Base-by-base conservation (phyloP, 2,113 vertebrate genomes). In the Macrotus californicus region DNA sequence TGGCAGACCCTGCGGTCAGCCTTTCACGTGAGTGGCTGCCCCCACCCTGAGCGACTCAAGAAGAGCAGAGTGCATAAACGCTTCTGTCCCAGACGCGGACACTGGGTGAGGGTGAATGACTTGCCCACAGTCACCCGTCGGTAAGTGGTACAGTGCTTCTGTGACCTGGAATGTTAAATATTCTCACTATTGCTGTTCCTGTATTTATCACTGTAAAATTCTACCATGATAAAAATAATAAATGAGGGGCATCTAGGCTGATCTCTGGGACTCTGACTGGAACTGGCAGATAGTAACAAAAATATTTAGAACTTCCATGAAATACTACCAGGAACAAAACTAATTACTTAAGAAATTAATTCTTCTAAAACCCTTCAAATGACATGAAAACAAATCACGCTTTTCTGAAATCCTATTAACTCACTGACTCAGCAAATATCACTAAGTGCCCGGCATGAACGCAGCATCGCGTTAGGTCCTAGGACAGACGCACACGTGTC, bases 401-500 rank as follows among this genome's bases (percentile, higher is more conserved):
- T 80, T 89, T 83, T 77, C 61, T 86, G 89, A 87, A 96, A 86
- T 95, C 92, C 64, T 29, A 73, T 84, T 72, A 67, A 77, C 46
- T 67, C 19, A 56, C 18, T 80, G 56, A 72, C 67, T 85, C 73
- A 93, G 87, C 46, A 86, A 88, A 52, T 82, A 69, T 10, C 61
- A 81, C 21, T 41, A 79, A 82, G n/a, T 36, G 19, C 3, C 54
- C 67, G 77, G 69, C 36, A 77, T 52, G 39, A 83, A 31, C 48
- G 81, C 87, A 12, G 14, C 79, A 61, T 75, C 36, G 29, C n/a
- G 6, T 2, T 46, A 82, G 36, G 24, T 43, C 84, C 43, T 41
- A 36, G 46, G 5, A 88, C 16, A 7, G 29, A 64, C 26, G 91
- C 31, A 67, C 73, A 48, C 24, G 56, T 18, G 69, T 41, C 8